Conservation (phyloP, 2,797 vertebrate genomes). For the Zonotrichia albicollis region DNA sequence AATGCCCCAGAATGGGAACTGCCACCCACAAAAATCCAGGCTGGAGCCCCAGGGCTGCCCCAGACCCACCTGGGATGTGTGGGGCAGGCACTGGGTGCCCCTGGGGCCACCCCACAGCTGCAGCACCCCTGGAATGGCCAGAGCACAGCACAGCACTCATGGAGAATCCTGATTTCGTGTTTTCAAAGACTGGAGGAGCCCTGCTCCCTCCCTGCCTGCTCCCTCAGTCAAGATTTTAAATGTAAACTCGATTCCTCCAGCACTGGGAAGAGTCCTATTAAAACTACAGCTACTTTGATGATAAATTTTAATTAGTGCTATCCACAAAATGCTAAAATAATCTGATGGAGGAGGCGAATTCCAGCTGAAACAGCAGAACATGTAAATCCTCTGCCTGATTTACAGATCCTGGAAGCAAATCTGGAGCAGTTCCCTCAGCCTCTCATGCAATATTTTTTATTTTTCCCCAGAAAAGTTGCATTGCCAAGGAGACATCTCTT, state of each 20-base stretch:
- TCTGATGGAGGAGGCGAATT: neutral
- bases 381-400: neutral
- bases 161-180: fast-evolving
- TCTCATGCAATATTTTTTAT: neutral
- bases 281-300: neutral
- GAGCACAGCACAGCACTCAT: fast-evolving
- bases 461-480: neutral
- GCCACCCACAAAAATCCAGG: fast-evolving
- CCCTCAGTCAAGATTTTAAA: neutral
- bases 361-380: neutral
- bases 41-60: neutral
- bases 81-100: neutral
- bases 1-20: neutral
- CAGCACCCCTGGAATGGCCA: neutral
- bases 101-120: neutral
- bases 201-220: neutral
- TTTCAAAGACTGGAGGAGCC: neutral
- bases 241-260: neutral
- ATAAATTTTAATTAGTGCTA: neutral
- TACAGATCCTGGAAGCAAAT: neutral
- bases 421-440: neutral
- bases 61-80: fast-evolving
- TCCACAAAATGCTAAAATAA: neutral
- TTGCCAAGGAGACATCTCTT: neutral
- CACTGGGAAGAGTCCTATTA: neutral